Conservation (phyloP, 92 coral and sea anemone genomes). For the Siderastrea radians region DNA sequence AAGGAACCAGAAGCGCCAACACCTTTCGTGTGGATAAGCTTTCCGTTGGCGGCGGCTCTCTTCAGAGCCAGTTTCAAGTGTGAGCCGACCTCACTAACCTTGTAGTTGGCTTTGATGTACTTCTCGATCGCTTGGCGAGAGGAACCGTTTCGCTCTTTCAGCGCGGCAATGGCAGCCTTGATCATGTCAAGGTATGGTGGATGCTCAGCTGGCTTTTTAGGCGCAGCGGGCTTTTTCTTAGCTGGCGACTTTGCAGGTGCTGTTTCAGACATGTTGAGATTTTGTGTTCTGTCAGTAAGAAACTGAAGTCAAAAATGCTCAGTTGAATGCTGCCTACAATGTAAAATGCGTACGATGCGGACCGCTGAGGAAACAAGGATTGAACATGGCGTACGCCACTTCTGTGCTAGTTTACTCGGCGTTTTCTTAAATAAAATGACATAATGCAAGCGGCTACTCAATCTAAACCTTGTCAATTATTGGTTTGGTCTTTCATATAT, state of each 20-base stretch:
- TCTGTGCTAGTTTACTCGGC: background rate
- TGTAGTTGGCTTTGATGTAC: conserved; percentile 44
- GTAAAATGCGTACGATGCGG: background rate
- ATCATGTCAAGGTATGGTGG: conserved; percentile 60
- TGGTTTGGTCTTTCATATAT: background rate
- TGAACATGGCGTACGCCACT: background rate
- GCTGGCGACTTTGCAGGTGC: too few relatives aligned
- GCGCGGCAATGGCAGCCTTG: conserved; percentile 53
- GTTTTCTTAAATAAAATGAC: background rate
- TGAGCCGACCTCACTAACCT: conserved; percentile 45
- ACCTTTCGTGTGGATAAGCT: too few relatives aligned
- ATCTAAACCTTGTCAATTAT: background rate
- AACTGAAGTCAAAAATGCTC: background rate
- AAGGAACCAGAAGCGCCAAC: too few relatives aligned
- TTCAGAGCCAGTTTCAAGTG: background rate
- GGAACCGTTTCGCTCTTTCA: conserved; percentile 43
- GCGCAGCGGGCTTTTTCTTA: too few relatives aligned
- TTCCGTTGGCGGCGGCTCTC: conserved; percentile 48
- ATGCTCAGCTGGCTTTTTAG: too few relatives aligned
- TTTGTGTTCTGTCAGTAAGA: background rate
- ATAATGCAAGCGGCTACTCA: too few relatives aligned
- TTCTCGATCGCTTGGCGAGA: conserved; percentile 89
- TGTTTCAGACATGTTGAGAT: background rate
- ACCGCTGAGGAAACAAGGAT: background rate
- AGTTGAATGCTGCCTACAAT: conserved; percentile 7